Conservation (phyloP, 2,888 invertebrate genomes). For the Epistrophe grossulariae region DNA sequence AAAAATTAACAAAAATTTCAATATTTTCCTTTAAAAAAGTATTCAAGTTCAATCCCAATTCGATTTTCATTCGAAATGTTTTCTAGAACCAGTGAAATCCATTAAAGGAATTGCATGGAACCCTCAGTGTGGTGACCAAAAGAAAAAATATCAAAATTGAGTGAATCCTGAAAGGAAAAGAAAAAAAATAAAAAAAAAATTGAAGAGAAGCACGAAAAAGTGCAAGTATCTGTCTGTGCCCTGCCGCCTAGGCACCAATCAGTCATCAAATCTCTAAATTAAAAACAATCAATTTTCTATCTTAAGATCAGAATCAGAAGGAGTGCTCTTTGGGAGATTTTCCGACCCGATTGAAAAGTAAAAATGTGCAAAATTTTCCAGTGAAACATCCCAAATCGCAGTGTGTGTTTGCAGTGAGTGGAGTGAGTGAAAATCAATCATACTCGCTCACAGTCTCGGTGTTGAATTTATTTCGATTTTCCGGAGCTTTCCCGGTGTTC, state of each 20-base stretch:
- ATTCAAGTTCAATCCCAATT: neutral
- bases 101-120: slow-evolving; percentile 30
- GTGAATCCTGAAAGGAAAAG: slow-evolving; percentile 51
- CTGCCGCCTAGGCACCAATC: slow-evolving; percentile 58
- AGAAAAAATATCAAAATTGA: slow-evolving; percentile 33
- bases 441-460: slow-evolving; percentile 40
- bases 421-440: slow-evolving; percentile 75
- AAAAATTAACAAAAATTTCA: slow-evolving; percentile 20
- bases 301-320: slow-evolving; percentile 5
- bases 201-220: slow-evolving; percentile 45
- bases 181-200: neutral
- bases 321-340: slow-evolving; percentile 27
- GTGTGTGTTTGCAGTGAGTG: slow-evolving; percentile 34
- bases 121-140: slow-evolving; percentile 44
- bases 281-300: slow-evolving; percentile 46
- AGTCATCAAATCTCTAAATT: slow-evolving; percentile 38
- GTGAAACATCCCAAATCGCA: slow-evolving; percentile 46
- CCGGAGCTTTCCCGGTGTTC: slow-evolving; percentile 34
- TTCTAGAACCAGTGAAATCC: slow-evolving; percentile 36
- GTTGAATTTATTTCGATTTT: slow-evolving; percentile 44
- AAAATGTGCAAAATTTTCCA: slow-evolving; percentile 71
- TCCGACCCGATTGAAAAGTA: slow-evolving; percentile 28
- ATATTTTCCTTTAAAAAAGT: neutral
- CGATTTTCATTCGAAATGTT: slow-evolving; percentile 44
- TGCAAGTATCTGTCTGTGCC: slow-evolving; percentile 72